These are phyloP conservation scores for Saxidomus purpurata DNA, from an alignment of 1,140 invertebrate genomes.

Conservation along the genomic window DNA sequence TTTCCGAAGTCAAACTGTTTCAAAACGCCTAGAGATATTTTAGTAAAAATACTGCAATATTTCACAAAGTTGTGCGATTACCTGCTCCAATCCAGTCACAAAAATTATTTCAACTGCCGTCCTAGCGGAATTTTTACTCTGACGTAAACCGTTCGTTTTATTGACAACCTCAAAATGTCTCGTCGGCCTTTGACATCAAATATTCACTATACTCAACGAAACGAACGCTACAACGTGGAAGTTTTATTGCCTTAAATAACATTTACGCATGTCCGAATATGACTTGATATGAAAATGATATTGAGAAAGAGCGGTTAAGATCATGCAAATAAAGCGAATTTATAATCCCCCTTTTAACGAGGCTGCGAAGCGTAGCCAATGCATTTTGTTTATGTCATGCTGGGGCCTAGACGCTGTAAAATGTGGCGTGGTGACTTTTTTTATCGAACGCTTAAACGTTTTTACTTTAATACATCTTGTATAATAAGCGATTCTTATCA, in stretches of 20 bases:
- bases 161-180: not conserved
- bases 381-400: conserved; percentile 43
- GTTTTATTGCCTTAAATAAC: conserved; percentile 18
- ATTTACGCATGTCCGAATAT: conserved; percentile 20
- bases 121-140: not conserved
- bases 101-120: not conserved
- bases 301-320: not conserved
- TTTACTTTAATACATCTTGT: not conserved
- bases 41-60: conserved; percentile 34
- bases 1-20: conserved; percentile 43
- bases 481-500: not conserved
- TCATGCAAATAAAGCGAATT: not conserved
- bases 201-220: not conserved
- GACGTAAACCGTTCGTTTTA: not conserved
- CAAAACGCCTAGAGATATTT: conserved; percentile 59
- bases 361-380: not conserved
- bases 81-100: conserved; percentile 5
- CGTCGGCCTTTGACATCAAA: not conserved
- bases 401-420: conserved; percentile 5
- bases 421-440: conserved; percentile 10
- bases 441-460: conserved; percentile 23
- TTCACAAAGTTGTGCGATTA: conserved; percentile 33
- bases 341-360: conserved; percentile 7
- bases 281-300: not conserved
- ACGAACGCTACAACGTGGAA: not conserved